Evolutionary conservation across 2,888 invertebrate species (phyloP), one percentile per base, ranked within the genome.

Genomic region (Thereva nobilitata): DNA sequence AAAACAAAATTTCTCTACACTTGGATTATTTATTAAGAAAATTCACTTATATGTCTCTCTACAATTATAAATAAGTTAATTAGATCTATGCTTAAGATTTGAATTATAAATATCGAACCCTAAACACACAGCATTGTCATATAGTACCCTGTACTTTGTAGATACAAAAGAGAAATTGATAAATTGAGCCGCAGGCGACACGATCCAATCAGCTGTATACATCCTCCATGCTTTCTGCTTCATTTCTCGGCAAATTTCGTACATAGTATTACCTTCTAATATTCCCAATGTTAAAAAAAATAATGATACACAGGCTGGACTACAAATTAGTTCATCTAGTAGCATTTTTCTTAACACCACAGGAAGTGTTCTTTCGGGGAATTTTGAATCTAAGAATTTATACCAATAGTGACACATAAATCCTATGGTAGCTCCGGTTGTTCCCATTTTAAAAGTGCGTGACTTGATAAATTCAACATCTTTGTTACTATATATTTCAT

Each of bases 181-280:
- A 49, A 93, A 83, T 79, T 97, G 96, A 1, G 94, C 95, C 5
- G 92, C 91, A 0, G 96, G 95, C 95, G 96, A 96, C 37, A 96
- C 86, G 5, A 92, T 77, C 92, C 94, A 95, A 78, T 97, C 96
- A 1, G 93, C 94, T 56, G 86, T 83, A 76, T 94, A 95, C 8
- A 96, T 81, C 71, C 83, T 86, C 83, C 86, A 86, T 23, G 91
- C 92, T 79, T 95, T 95, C 40, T 85, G 81, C 72, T 83, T 84
- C 41, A 92, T 83, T 81, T 93, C 92, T 47, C 83, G 79, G 70
- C 85, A 83, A 64, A 92, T 85, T 72, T 89, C 87, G n/a, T 83
- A 76, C 57, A 83, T 75, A 2, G 85, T 84, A 68, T 85, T 83
- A 8, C 84, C 83, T 80, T 95, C 93, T 72, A 94, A 82, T 41